Conservation (phyloP, 2,797 vertebrate species). For the Emydoidea blandingii region DNA sequence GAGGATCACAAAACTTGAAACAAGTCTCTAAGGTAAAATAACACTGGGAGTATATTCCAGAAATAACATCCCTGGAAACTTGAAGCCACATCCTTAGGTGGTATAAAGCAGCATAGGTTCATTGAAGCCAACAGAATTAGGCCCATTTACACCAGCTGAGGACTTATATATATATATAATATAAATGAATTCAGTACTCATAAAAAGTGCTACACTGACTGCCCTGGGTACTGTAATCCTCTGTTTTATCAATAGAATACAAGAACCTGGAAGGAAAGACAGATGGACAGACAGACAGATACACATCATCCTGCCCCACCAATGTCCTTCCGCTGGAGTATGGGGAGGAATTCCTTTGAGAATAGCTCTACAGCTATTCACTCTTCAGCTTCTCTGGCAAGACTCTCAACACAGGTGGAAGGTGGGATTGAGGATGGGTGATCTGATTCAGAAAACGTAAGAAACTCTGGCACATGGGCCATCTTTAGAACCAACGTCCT, state of each 20-base stretch:
- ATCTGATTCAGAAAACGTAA: not conserved
- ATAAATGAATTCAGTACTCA: constrained; percentile 1
- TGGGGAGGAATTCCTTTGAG: not conserved
- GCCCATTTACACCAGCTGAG: not conserved
- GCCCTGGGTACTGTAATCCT: not conserved
- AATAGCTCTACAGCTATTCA: not conserved
- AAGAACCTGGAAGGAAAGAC: not conserved
- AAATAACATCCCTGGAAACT: constrained; percentile 4
- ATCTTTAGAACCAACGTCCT: not conserved
- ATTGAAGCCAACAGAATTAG: constrained; percentile 1
- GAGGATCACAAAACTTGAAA: constrained; percentile 19
- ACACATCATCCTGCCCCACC: not conserved
- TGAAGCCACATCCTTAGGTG: not conserved
- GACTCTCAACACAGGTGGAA: not conserved
- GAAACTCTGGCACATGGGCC: not conserved
- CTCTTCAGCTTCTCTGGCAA: not conserved
- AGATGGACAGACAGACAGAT: not conserved
- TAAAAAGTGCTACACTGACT: not conserved
- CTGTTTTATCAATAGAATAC: not conserved
- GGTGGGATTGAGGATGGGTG: not conserved
- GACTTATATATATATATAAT: not conserved
- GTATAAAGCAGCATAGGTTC: not conserved
- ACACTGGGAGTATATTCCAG: not conserved
- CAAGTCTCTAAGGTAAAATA: constrained; percentile 12
- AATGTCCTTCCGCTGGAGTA: not conserved